Evolutionary conservation across 2,113 vertebrate genomes (phyloP), one percentile per base, ranked within the genome.

Genomic region (Psephotus haematonotus): DNA sequence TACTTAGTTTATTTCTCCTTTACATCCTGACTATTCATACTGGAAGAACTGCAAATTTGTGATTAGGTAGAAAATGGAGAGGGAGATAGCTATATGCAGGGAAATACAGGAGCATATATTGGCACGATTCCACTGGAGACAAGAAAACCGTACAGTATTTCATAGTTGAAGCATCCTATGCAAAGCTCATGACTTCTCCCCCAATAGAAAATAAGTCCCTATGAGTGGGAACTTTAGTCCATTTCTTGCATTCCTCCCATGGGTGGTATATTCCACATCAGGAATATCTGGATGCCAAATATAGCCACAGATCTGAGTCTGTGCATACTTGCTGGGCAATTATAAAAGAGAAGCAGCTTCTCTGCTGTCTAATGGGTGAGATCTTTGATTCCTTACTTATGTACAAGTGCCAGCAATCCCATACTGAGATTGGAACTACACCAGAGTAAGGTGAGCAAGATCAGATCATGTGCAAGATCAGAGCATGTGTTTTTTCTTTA

Each of bases 241-340:
- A 72, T 65, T 94, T 95, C 68, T 90, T 92, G 35, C 81, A 82
- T 95, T 93, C 85, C 87, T 96, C 84, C 91, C 81, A 64, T 31
- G 49, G 94, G 86, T 91, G 65, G 74, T 69, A 97, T 91, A 91
- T 27, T 84, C 29, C 52, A 72, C 70, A 87, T 75, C 57, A 91
- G 60, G 55, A 95, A 82, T 75, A 95, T 92, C 27, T 84, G 52
- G 47, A 82, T 59, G 57, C 81, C 70, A 92, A 92, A 94, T 89
- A 92, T 5, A 90, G 91, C 31, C 68, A 81, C 12, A 67, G 82
- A 93, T 29, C 27, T 3, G 53, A 77, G 71, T 39, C 71, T 78
- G 12, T n/a, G 29, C 18, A 53, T 87, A 82, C 53, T 85, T 63
- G 17, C 64, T 37, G 46, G 15, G 35, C 16, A 13, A 81, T 78